Evolutionary conservation across 1,140 invertebrate genomes (phyloP).

Genomic region (Oscheius sp.): DNA sequence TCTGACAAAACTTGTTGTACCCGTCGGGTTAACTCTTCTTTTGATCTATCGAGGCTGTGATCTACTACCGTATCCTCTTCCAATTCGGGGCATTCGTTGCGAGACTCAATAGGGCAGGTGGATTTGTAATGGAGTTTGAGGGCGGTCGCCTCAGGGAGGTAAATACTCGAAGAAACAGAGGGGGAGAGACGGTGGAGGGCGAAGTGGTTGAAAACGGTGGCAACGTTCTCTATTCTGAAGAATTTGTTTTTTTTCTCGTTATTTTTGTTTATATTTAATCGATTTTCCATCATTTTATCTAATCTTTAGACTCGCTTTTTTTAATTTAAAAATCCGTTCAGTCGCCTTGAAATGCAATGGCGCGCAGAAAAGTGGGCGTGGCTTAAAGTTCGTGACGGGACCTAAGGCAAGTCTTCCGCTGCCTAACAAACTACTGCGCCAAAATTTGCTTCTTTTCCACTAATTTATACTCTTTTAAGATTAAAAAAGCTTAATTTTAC

Average conservation of each 20-base stretch:
- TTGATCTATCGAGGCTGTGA: slow-evolving; percentile 41
- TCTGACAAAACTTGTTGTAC: slow-evolving; percentile 11
- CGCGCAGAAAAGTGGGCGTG: too few relatives aligned
- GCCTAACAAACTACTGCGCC: too few relatives aligned
- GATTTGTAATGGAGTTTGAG: slow-evolving; percentile 88
- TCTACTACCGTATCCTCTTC: slow-evolving; percentile 32
- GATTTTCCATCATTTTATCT: too few relatives aligned
- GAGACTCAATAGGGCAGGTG: slow-evolving; percentile 71
- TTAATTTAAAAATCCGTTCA: too few relatives aligned
- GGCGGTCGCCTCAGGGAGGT: slow-evolving; percentile 74
- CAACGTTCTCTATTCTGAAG: slow-evolving; percentile 73
- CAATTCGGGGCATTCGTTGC: slow-evolving; percentile 41
- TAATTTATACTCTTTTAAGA: too few relatives aligned
- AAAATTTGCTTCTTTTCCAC: too few relatives aligned
- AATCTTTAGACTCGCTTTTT: too few relatives aligned
- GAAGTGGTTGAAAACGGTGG: slow-evolving; percentile 91
- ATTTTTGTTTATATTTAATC: slow-evolving; percentile 15
- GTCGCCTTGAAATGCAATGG: too few relatives aligned
- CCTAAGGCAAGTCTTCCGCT: too few relatives aligned
- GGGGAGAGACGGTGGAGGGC: slow-evolving; percentile 71
- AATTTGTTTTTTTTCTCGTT: not conserved
- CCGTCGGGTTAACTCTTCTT: slow-evolving; percentile 27
- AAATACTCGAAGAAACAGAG: slow-evolving; percentile 65
- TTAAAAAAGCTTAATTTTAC: not conserved
- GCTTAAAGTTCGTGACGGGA: too few relatives aligned